phyloP scores from a whole-genome alignment of 2,113 vertebrate species.

The Antigone vipio region DNA sequence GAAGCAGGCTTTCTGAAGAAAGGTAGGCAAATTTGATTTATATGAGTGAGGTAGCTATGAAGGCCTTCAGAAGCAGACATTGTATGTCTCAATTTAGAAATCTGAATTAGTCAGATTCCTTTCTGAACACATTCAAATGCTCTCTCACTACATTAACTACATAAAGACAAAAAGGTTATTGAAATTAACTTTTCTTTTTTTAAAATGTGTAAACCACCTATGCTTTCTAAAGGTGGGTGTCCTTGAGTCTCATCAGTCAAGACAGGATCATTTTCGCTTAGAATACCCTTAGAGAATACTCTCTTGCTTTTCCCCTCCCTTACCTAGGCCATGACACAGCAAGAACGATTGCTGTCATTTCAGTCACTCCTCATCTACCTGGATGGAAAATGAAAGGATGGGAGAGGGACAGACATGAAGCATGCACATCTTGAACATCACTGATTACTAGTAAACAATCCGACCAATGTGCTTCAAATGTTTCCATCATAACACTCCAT shows the following conservation, averaged over 20 bases:
- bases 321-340: background rate
- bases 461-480: background rate
- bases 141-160: background rate
- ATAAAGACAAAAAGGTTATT: constrained; percentile 24
- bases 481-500: background rate
- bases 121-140: constrained; percentile 44
- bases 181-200: background rate
- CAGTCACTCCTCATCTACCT: background rate
- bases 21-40: constrained; percentile 59
- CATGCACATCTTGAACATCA: accelerated
- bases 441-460: background rate
- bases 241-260: background rate
- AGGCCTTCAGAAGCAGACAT: constrained; percentile 26
- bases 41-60: constrained; percentile 9
- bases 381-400: background rate
- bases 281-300: background rate
- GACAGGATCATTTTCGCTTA: background rate
- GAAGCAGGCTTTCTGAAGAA: constrained; percentile 48
- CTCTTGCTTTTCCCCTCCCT: background rate
- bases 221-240: background rate
- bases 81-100: constrained; percentile 36
- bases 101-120: constrained; percentile 30
- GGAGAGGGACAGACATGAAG: background rate
- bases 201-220: background rate
- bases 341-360: background rate